Base-by-base conservation (phyloP, 2,888 invertebrate species). In the Galerucella calmariensis region DNA sequence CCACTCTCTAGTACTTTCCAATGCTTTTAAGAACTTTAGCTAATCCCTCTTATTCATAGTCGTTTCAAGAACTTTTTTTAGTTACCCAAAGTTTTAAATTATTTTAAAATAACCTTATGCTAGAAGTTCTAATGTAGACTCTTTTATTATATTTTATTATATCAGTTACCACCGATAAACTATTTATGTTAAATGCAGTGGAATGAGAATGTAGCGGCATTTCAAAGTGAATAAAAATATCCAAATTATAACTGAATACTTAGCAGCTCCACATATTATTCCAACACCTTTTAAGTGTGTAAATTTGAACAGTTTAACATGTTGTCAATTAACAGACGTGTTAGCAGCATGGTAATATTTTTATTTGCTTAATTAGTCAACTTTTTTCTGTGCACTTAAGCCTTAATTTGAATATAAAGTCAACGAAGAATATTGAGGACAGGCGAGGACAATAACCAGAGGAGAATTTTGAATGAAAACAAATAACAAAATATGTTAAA, bases 381-480 rank as follows among this genome's bases (percentile, higher is more conserved):
- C 51, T 51, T 51, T 14, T 14, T 48, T 48, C 14, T 48, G 12
- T 48, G 14, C 48, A 48, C 14, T 11, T n/a, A 51, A 5, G n/a
- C 56, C 3, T 16, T 16, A 16, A 56, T 56, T 56, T 56, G 20
- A 56, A 56, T 56, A 20, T 16, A 56, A 20, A 10, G 9, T 56
- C 16, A 56, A 20, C 20, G 56, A 56, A 56, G 8, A 56, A 56
- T 20, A 10, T 56, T 20, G 56, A 11, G 56, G 56, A 20, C 56
- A 56, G 8, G n/a, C 16, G 56, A 11, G 56, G 56, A 20, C 56
- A 56, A 56, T 56, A 56, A 56, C 56, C 56, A 56, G 56, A 56
- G 16, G 56, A 56, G 16, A 56, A 16, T 56, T 53, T 56, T 51
- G 51, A 51, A 51, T 14, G 51, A n/a, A 5, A 51, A 51, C 51